These are phyloP conservation scores for Marmota monax DNA, from an alignment of 2,113 vertebrate genomes.

Conservation along the genomic window DNA sequence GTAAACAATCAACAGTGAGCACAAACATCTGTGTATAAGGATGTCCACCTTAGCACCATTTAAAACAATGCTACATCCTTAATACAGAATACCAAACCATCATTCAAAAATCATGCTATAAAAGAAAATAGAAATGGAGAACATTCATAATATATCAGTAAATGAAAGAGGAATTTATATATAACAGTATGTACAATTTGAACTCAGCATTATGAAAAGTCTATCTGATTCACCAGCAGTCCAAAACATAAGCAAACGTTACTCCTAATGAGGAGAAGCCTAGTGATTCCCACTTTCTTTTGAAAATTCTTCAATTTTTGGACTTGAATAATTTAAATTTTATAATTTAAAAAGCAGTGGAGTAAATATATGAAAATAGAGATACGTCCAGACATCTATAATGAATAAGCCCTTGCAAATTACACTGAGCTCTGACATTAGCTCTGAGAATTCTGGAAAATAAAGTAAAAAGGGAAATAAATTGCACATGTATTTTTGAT, in stretches of 20 bases:
- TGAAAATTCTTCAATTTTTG: not conserved
- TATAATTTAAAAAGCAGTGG: conserved; percentile 10
- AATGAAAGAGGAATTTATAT: not conserved
- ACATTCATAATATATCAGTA: not conserved
- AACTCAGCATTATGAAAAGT: not conserved
- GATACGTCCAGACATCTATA: not conserved
- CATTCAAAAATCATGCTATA: not conserved
- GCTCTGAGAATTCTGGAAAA: not conserved
- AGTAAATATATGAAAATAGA: conserved; percentile 2
- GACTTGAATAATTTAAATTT: not conserved
- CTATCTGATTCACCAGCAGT: not conserved
- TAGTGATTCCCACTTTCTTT: not conserved
- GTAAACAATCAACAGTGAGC: not conserved
- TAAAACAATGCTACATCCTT: conserved; percentile 23
- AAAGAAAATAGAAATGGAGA: conserved; percentile 28
- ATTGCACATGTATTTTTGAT: conserved; percentile 16
- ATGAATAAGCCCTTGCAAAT: conserved; percentile 25
- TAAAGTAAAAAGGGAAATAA: conserved; percentile 14
- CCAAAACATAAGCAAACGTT: not conserved
- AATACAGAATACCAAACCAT: not conserved
- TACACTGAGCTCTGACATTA: not conserved
- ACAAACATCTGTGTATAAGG: not conserved
- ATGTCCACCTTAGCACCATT: not conserved
- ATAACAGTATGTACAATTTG: not conserved
- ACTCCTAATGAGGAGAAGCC: not conserved